Percentiles rank a stretch among this genome's conserved stretches.
Conservation (phyloP, 2,113 vertebrate genomes). For the Hypomesus transpacificus region DNA sequence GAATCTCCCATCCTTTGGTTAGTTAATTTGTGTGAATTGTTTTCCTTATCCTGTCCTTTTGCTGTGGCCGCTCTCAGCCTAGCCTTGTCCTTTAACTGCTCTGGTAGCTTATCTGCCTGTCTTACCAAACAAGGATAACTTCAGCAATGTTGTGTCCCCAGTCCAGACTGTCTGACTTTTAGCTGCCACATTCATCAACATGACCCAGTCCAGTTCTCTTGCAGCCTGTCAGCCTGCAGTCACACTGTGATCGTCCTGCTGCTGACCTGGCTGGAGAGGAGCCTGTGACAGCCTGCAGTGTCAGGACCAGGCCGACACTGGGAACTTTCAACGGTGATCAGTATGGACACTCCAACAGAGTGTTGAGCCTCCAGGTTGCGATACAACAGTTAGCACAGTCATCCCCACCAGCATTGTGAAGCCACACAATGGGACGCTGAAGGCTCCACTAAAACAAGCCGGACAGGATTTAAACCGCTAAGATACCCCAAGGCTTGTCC, state of each 20-base stretch:
- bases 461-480: neutral
- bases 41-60: conserved; percentile 17
- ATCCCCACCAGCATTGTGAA: no score
- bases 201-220: conserved; percentile 21
- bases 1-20: neutral
- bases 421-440: neutral
- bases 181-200: neutral
- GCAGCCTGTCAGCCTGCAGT: conserved; percentile 33
- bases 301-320: no score
- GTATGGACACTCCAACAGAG: neutral
- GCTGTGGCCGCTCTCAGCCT: neutral
- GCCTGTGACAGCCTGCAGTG: no score
- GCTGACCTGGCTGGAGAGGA: conserved; percentile 25
- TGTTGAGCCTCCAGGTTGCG: neutral
- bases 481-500: conserved; percentile 30
- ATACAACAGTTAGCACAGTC: neutral
- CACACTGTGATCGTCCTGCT: conserved; percentile 24
- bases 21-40: conserved; percentile 4
- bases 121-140: conserved; percentile 3
- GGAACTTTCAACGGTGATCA: no score
- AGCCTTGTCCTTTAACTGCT: neutral
- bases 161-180: neutral
- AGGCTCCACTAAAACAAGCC: neutral
- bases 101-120: conserved; percentile 10
- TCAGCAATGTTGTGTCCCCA: conserved; percentile 22